Evolutionary conservation across 1,140 invertebrate species (phyloP).

Genomic region (Lepidotrigona ventralis): DNA sequence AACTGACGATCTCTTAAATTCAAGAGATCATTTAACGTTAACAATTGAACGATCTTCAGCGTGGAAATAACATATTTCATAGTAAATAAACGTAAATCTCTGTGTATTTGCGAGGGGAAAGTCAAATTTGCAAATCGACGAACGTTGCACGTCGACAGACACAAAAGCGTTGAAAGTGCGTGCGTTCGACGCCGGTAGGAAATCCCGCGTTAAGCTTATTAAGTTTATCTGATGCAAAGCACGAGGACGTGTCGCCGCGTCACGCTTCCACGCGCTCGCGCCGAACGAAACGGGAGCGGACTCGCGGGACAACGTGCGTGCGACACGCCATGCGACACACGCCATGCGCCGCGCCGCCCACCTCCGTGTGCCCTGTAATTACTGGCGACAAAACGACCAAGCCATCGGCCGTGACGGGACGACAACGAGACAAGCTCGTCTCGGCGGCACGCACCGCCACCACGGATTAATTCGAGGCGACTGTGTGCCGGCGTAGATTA

Average conservation of each 20-base stretch:
- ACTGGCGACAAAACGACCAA: constrained; percentile 67
- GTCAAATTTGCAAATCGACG: too few relatives aligned
- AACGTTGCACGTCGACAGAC: too few relatives aligned
- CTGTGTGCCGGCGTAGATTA: neutral
- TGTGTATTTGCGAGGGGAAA: too few relatives aligned
- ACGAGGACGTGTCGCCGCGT: constrained; percentile 36
- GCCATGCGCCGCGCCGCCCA: constrained; percentile 65
- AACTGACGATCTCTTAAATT: too few relatives aligned
- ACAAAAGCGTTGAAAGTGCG: too few relatives aligned
- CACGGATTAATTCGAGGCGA: constrained; percentile 2
- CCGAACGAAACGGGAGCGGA: constrained; percentile 30
- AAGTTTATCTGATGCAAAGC: constrained; percentile 55
- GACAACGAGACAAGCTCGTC: constrained; percentile 22
- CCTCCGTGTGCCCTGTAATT: constrained; percentile 66
- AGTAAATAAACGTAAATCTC: too few relatives aligned
- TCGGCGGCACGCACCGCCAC: neutral
- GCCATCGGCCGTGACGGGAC: constrained; percentile 54
- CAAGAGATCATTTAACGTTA: too few relatives aligned
- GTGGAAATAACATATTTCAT: too few relatives aligned
- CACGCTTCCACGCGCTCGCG: constrained; percentile 52
- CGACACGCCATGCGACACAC: constrained; percentile 69
- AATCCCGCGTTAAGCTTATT: constrained; percentile 23
- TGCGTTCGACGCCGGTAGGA: too few relatives aligned
- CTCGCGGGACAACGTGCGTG: constrained; percentile 32
- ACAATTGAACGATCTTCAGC: too few relatives aligned